Evolutionary conservation across 2,113 vertebrate species (phyloP), one percentile per base, ranked within the genome.

Genomic region (Symphodus melops): DNA sequence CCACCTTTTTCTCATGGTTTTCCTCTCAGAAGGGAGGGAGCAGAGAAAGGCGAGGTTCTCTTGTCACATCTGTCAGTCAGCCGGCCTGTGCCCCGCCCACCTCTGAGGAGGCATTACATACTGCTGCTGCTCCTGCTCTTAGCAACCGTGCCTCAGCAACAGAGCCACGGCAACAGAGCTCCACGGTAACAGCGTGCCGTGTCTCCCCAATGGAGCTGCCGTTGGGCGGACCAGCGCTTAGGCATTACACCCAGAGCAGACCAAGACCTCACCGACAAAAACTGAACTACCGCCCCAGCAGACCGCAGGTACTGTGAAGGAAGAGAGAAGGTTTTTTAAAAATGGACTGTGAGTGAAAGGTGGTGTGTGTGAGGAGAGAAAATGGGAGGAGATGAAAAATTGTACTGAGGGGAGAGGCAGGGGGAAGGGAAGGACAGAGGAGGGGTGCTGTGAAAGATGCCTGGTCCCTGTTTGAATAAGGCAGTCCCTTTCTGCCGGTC

Each of bases 141-240:
- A 93, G 92, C 91, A 93, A 93, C 92, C 48, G 90, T 85, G 91
- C 87, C 90, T 91, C 91, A 64, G 91, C 90, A 93, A 92, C 89
- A 85, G 82, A 91, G 88, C 86, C 91, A 91, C 89, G 80, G 90
- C 90, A 93, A 92, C 89, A 85, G 82, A 91, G 88, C 86, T 48
- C 46, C 91, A 91, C 89, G 80, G 90, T 89, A 93, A 92, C 90
- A 85, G 89, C 86, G 92, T 89, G 92, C 92, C 84, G 90, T 91
- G 91, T 91, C 92, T 92, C 90, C 92, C 87, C 92, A 88, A 93
- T 93, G 92, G 92, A 93, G 91, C 91, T 93, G 87, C 92, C 92
- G 83, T 92, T 92, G 92, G 92, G 91, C 75, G 92, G 91, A 91
- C 92, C 92, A 76, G 90, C 86, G 71, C 91, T 93, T 78, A 88